Base-by-base conservation (phyloP, 1,140 invertebrate genomes). In the Cyphomyrmex costatus region DNA sequence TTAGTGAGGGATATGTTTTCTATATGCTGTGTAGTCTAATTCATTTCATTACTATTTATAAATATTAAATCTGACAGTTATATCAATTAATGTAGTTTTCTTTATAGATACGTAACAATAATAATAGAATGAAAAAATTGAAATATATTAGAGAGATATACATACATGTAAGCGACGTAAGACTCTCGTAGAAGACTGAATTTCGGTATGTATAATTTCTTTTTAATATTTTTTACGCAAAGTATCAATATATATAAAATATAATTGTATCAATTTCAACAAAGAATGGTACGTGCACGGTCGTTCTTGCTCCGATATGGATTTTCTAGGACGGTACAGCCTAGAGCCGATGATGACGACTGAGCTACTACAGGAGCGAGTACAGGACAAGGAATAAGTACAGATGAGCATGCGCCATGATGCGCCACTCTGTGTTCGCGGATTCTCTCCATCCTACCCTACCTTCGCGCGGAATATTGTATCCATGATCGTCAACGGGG, bases 381-480 rank as follows among this genome's bases (percentile, higher is more conserved):
- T 84, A 70, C 53, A 71, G 68, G 30, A 83, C 63, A 58, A 88
- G 73, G 70, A 82, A 49, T 10, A n/a, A n/a, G 10, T 65, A 42
- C 3, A 10, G 33, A 63, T 16, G 89, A 90, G 89, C 83, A 90
- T 90, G 89, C 89, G 89, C 89, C 73, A 76, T n/a, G n/a, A n/a
- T n/a, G n/a, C n/a, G n/a, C n/a, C n/a, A n/a, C n/a, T n/a, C 56
- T 51, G 56, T 51, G 70, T 85, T 33, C 36, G 61, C 27, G 30
- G 33, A 60, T 58, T 36, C 53, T 61, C 70, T 51, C 65, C 78
- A 46, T 53, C 14, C 21, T 66, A 46, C 42, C 14, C 19, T 19
- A 30, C 73, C 21, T 53, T 51, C 24, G 16, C 46, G 46, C 36
- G n/a, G 19, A 56, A 21, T 12, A 58, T 73, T 24, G 12, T 36